Evolutionary conservation across 2,113 vertebrate genomes (phyloP).

Genomic region (Hiodon tergisus): DNA sequence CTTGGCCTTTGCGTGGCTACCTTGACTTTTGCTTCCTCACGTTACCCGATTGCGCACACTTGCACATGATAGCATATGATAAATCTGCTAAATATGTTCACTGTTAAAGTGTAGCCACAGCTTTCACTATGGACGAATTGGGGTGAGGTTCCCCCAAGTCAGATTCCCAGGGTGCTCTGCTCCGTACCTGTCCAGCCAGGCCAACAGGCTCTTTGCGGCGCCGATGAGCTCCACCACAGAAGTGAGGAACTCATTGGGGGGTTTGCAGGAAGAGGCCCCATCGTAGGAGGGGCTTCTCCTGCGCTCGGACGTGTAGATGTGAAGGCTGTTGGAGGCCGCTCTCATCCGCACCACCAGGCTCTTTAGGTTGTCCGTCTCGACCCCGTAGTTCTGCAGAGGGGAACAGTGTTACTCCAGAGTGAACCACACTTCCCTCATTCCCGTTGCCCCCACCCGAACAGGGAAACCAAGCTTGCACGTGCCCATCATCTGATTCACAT

Average conservation of each 20-base stretch:
- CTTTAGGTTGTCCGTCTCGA: slow-evolving; percentile 95
- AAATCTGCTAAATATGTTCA: no score
- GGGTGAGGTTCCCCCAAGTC: not conserved
- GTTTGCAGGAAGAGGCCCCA: slow-evolving; percentile 74
- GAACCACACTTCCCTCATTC: not conserved
- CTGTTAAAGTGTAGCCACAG: no score
- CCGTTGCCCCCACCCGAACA: not conserved
- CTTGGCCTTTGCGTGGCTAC: no score
- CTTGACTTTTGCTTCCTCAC: no score
- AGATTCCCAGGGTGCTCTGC: not conserved
- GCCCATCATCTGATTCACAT: slow-evolving; percentile 43
- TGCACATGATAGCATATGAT: no score
- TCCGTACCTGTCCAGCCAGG: slow-evolving; percentile 87
- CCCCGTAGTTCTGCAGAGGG: slow-evolving; percentile 82
- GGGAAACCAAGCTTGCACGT: slow-evolving; percentile 23
- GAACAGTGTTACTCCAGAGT: slow-evolving; percentile 21
- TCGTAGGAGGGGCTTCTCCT: slow-evolving; percentile 75
- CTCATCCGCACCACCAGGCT: slow-evolving; percentile 81
- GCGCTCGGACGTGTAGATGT: slow-evolving; percentile 77
- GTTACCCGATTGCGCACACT: no score
- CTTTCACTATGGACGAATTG: no score
- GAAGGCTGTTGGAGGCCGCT: slow-evolving; percentile 77
- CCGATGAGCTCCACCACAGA: slow-evolving; percentile 94
- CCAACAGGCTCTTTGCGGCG: slow-evolving; percentile 86
- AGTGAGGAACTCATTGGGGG: slow-evolving; percentile 90